Base-by-base conservation (phyloP, 2,888 invertebrate genomes). In the Catonia carolina region DNA sequence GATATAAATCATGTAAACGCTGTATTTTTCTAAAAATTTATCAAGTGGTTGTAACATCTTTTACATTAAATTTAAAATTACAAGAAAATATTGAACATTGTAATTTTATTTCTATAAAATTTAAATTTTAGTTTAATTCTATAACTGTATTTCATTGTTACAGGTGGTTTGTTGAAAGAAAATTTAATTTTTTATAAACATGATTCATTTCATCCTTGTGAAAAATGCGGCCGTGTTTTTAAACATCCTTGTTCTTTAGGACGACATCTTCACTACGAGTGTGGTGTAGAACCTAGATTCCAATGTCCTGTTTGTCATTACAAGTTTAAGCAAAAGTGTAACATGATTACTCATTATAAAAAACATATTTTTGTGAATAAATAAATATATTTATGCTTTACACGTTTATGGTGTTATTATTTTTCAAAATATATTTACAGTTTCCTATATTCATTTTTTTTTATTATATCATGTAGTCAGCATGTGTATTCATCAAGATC, bases 251-350 rank as follows among this genome's bases (percentile, higher is more conserved):
- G 53, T 27, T 22, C 63, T 64, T 42, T 60, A 62, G 64, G 61
- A 42, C 67, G 67, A 22, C 70, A 70, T 58, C 58, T 60, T 55
- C 67, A 64, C 56, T 69, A 68, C 57, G 70, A 68, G 17, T 71
- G 70, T 59, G 69, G 69, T 17, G 62, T 64, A 53, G 61, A 62
- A 42, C 63, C 67, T n/a, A 53, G 62, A 37, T 63, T 63, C 31
- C 51, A 36, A n/a, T 61, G 61, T 27, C 39, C 56, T 15, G 12
- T 57, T 14, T 61, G 61, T 41, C 37, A 45, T 3, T 55, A 56
- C 48, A 49, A 36, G 3, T 63, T 60, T 37, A 57, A 57, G 7
- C 60, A 58, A 18, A 63, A 60, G 45, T 61, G 60, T 47, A 56
- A 57, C 8, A 53, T 53, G 53, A 15, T 53, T 27, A 60, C 54